These are phyloP conservation scores for Oscheius sp. DNA, from an alignment of 2,888 invertebrate species.

Conservation along the genomic window DNA sequence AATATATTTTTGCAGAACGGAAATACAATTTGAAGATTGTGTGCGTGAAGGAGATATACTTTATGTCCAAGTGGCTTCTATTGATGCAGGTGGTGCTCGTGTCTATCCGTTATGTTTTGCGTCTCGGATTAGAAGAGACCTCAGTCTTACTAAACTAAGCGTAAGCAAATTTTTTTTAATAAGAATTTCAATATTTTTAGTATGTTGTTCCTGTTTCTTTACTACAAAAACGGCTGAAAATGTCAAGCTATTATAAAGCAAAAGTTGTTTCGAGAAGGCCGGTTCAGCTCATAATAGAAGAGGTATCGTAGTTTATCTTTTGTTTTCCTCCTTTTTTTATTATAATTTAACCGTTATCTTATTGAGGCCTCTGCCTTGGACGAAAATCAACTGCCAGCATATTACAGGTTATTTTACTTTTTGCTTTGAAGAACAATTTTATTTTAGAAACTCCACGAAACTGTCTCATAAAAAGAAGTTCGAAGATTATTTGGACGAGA, in stretches of 20 bases:
- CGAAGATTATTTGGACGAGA: slow-evolving; percentile 9
- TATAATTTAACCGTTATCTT: neutral
- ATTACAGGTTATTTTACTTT: slow-evolving; percentile 13
- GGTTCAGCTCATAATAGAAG: no score
- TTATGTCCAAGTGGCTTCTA: slow-evolving; percentile 15
- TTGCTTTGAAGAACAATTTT: neutral
- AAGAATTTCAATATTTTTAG: slow-evolving; percentile 2
- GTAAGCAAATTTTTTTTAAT: slow-evolving; percentile 22
- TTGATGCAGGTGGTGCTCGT: slow-evolving; percentile 27
- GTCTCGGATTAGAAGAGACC: slow-evolving; percentile 30
- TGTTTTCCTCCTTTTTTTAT: neutral
- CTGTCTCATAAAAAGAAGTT: slow-evolving; percentile 2
- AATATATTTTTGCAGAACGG: slow-evolving; percentile 13
- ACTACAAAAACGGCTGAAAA: slow-evolving; percentile 15
- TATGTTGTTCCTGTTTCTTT: slow-evolving; percentile 21
- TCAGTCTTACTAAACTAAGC: slow-evolving; percentile 20
- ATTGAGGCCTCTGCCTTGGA: slow-evolving; percentile 18
- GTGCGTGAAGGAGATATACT: slow-evolving; percentile 26
- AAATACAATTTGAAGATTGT: slow-evolving; percentile 16
- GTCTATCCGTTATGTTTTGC: slow-evolving; percentile 35
- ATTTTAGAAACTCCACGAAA: neutral
- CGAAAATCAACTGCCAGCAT: slow-evolving; percentile 5
- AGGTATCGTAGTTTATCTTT: no score
- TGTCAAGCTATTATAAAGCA: neutral
- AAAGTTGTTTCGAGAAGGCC: slow-evolving; percentile 6